Base-by-base conservation (phyloP, 2,888 invertebrate species). In the Acheta domesticus region DNA sequence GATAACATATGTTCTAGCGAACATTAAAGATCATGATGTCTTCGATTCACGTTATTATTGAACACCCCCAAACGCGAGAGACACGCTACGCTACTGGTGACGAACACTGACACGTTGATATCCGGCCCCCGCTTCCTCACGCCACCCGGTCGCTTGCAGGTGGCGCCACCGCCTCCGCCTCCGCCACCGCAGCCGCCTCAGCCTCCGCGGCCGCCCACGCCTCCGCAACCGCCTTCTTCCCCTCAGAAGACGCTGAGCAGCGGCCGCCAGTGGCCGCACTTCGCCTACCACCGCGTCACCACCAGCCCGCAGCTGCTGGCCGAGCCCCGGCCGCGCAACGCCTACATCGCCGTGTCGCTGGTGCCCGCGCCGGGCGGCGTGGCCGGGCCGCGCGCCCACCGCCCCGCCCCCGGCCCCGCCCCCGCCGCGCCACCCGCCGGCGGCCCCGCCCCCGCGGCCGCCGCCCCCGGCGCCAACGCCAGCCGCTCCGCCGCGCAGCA, bases 221-320 rank as follows among this genome's bases (percentile, higher is more conserved):
- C 62, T 0, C 62, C 62, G n/a, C 62, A 3, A 4, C 62, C n/a
- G 16, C 16, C 16, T 12, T 14, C 62, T 14, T 14, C 62, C 62
- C 62, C 62, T n/a, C 36, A 36, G 36, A 36, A 36, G 36, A 36
- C 36, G 36, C 36, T 36, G 36, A 36, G 36, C 36, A 36, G 36
- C 36, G n/a, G 62, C 5, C 62, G 62, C n/a, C 81, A 80, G 77
- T 82, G 82, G 82, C 83, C 83, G 16, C 81, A 81, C 49, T 83
- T 83, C 76, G 79, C 82, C 20, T 83, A 82, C 79, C 83, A 83
- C 81, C 80, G 83, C 12, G 83, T 83, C 19, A 83, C 83, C n/a
- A 80, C 83, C 14, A 81, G 82, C 20, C 83, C 83, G 14, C 81
- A 80, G 50, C 48, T 78, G 20, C 73, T 81, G 48, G 49, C 77